Evolutionary conservation across 2,113 vertebrate species (phyloP).

Genomic region (Melanotaenia duboulayi): DNA sequence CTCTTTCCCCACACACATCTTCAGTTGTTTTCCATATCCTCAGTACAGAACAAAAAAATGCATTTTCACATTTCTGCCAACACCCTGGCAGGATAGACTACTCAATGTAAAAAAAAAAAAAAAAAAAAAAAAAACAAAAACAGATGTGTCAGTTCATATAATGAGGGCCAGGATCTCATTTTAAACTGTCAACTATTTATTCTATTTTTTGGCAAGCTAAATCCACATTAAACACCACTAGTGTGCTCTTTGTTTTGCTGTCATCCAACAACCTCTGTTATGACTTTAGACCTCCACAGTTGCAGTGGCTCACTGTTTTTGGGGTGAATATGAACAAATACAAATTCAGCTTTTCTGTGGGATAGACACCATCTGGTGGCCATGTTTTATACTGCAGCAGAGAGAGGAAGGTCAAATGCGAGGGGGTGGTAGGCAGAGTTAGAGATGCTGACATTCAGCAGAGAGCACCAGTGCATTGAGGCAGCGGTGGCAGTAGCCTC

Average conservation of each 20-base stretch:
- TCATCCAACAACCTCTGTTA: constrained; percentile 15
- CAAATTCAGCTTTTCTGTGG: constrained; percentile 24
- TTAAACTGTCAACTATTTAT: constrained; percentile 39
- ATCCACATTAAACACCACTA: neutral
- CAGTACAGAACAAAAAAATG: neutral
- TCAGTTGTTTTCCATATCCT: constrained; percentile 1
- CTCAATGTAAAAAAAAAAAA: constrained; percentile 40
- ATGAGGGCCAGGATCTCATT: constrained; percentile 18
- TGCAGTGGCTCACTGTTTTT: constrained; percentile 7
- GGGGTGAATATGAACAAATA: neutral
- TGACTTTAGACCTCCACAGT: constrained; percentile 25
- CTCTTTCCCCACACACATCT: neutral
- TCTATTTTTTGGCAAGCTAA: constrained; percentile 34
- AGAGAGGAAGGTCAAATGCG: constrained; percentile 73
- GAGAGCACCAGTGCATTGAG: constrained; percentile 78
- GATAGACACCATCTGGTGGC: constrained; percentile 71
- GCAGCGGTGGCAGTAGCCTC: constrained; percentile 67
- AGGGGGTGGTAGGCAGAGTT: constrained; percentile 17
- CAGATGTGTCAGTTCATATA: constrained; percentile 35
- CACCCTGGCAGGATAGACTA: constrained; percentile 39
- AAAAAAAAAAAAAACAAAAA: neutral
- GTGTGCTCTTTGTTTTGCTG: neutral
- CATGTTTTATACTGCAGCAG: constrained; percentile 39
- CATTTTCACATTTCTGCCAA: constrained; percentile 31
- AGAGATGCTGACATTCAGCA: constrained; percentile 78